Evolutionary conservation across 2,888 invertebrate species (phyloP).

Genomic region (Notodonta ziczac): DNA sequence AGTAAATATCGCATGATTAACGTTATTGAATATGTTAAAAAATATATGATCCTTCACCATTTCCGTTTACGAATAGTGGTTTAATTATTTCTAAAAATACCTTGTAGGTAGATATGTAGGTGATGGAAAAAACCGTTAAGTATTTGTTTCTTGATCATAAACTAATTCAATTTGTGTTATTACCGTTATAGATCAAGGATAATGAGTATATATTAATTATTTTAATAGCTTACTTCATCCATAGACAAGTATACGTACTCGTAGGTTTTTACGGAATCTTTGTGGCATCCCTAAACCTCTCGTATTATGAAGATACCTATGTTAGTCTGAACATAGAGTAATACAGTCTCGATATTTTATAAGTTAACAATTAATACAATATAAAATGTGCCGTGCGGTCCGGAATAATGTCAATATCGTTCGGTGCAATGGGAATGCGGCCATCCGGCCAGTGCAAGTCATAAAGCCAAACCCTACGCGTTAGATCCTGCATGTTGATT

Average conservation of each 20-base stretch:
- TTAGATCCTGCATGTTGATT: conserved; percentile 23
- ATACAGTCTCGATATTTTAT: too few species aligned
- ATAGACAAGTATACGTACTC: too few species aligned
- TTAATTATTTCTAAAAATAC: conserved; percentile 6
- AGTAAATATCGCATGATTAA: too few species aligned
- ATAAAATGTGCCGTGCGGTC: neutral
- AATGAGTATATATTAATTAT: neutral
- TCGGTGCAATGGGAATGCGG: neutral
- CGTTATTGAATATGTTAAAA: neutral
- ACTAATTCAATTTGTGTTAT: conserved; percentile 3
- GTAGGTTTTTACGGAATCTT: too few species aligned
- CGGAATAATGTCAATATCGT: neutral
- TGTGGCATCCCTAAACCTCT: too few species aligned
- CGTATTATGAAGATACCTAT: too few species aligned
- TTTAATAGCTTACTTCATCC: neutral
- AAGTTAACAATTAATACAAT: too few species aligned
- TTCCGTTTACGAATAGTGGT: conserved; percentile 26
- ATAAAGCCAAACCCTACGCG: conserved; percentile 28
- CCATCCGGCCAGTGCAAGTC: conserved; percentile 3
- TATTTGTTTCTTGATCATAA: neutral
- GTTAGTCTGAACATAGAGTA: too few species aligned
- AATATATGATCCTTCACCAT: conserved; percentile 36
- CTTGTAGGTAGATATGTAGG: neutral
- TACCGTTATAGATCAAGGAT: neutral
- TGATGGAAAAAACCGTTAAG: neutral